Percentiles rank a stretch among this genome's conserved stretches.
Evolutionary conservation across 2,888 invertebrate genomes (phyloP).

Genomic region (Asteroscopus sphinx): DNA sequence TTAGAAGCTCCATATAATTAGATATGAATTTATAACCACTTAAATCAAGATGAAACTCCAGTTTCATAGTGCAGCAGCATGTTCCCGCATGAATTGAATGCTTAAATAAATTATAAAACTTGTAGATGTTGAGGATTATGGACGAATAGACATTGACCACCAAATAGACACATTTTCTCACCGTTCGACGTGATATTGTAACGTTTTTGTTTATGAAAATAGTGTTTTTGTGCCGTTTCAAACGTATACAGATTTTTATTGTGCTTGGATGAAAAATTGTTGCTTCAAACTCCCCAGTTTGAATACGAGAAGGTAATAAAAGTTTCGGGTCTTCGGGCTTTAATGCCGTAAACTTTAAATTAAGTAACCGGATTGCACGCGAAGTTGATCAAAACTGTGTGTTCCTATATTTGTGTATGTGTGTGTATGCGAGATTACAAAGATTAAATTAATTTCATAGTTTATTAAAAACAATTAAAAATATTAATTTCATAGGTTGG

Average conservation of each 20-base stretch:
- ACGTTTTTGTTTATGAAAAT: conserved; percentile 72
- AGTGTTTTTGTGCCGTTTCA: conserved; percentile 66
- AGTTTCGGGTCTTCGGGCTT: conserved; percentile 11
- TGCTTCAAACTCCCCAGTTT: conserved; percentile 31
- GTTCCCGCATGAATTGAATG: conserved; percentile 28
- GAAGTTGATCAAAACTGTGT: conserved; percentile 28
- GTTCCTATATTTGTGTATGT: too few species aligned
- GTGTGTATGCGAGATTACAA: too few species aligned
- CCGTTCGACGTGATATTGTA: conserved; percentile 75
- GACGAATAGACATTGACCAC: conserved; percentile 56
- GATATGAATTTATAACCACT: conserved; percentile 67
- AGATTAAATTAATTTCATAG: too few species aligned
- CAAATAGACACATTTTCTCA: conserved; percentile 82
- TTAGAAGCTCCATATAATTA: conserved; percentile 72
- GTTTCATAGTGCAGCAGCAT: conserved; percentile 6
- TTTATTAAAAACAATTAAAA: too few species aligned
- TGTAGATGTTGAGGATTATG: conserved; percentile 42
- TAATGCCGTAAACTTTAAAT: conserved; percentile 32
- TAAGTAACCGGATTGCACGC: conserved; percentile 27
- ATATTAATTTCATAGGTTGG: too few species aligned
- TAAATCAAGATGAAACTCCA: conserved; percentile 46
- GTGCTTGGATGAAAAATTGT: conserved; percentile 63
- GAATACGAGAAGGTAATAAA: conserved; percentile 29
- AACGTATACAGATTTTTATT: conserved; percentile 61
- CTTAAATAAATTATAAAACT: conserved; percentile 45